Base-by-base conservation (phyloP, 2,888 invertebrate genomes). In the Ochropleura plecta region DNA sequence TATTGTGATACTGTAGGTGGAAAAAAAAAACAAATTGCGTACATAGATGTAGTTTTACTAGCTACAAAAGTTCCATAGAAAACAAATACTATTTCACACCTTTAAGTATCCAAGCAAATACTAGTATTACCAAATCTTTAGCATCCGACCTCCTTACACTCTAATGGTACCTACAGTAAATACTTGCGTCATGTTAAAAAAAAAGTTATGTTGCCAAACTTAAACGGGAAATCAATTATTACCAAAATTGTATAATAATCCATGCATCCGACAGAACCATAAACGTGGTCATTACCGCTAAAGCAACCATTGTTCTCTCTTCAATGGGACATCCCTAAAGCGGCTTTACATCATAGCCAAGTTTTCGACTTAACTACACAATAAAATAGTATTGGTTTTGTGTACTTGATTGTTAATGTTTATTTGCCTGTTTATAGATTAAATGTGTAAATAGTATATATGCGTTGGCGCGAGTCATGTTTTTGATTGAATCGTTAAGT, bases 271-370 rank as follows among this genome's bases (percentile, higher is more conserved):
- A 48, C 73, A 44, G 55, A 10, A 81, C 6, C 12, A 12, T 62
- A 20, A 53, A 83, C 42, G 46, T 44, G 14, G 55, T 60, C 46
- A 68, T 70, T 70, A 70, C 20, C 20, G 42, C 64, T 76, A 65
- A 59, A 66, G 81, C 53, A 42, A 57, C 81, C 82, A 81, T 85
- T 81, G 82, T 81, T 71, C 51, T 10, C 12, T n/a, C 42, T 48
- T 53, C n/a, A 60, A 18, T 60, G 46, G 55, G 85, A 84, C 55
- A 81, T 30, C 46, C 46, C 53, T 74, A 40, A 73, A 53, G 1
- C 1, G n/a, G 10, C 0, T 62, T 81, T 62, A 44, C 44, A 30
- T 30, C n/a, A 53, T 18, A 1, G 3, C 7, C 14, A 62, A 14
- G 30, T 30, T 30, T 2, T 30, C 30, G 30, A 70, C 6, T 59